These are phyloP conservation scores for Podarcis siculus DNA, from an alignment of 2,797 vertebrate species.

Conservation along the genomic window DNA sequence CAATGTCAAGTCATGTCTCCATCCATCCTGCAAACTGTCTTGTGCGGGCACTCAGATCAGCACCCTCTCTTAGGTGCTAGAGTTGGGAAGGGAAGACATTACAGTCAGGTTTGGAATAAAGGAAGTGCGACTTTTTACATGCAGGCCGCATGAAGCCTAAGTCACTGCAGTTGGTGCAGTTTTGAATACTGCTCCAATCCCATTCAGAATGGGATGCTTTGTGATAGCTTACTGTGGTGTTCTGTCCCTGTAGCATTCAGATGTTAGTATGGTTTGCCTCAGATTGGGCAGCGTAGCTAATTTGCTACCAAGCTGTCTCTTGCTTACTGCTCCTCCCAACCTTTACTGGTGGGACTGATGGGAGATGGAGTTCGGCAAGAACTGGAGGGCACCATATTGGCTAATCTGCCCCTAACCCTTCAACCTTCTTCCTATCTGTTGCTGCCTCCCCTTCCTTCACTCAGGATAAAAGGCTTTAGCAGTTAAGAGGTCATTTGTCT, in stretches of 20 bases:
- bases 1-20: conserved; percentile 3
- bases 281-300: neutral
- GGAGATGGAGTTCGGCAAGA: too few species aligned
- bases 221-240: neutral
- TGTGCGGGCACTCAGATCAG: conserved; percentile 22
- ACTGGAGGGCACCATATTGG: too few species aligned
- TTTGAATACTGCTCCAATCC: conserved; percentile 28
- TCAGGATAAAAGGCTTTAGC: neutral
- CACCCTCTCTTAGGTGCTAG: neutral
- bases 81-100: conserved; percentile 3
- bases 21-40: conserved; percentile 19
- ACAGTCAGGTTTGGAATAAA: conserved; percentile 25
- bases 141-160: conserved; percentile 1
- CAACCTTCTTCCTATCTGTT: neutral
- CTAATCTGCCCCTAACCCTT: neutral
- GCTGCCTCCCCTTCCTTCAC: neutral
- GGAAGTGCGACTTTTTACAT: conserved; percentile 30
- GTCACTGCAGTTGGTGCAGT: conserved; percentile 25
- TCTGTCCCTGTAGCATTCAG: neutral
- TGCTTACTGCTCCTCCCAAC: neutral
- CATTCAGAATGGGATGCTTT: conserved; percentile 17
- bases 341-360: neutral
- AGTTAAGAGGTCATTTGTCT: neutral
- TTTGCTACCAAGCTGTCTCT: neutral
- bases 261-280: conserved; percentile 4